Conservation (phyloP, 2,113 vertebrate species). For the Oceanodroma tethys region DNA sequence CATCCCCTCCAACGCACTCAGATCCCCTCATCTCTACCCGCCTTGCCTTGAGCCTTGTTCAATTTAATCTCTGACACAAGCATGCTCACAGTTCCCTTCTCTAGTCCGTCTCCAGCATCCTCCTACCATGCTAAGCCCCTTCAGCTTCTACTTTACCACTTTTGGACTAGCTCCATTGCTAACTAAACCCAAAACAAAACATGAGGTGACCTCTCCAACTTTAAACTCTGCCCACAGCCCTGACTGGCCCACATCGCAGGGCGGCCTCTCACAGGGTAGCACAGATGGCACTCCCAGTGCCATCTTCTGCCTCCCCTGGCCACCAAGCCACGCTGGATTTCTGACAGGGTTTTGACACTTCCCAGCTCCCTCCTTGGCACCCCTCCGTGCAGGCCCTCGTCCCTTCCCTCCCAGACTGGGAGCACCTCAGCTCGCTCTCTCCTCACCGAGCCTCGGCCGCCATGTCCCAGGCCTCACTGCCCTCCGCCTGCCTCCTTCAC, state of each 20-base stretch:
- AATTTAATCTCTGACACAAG: not conserved
- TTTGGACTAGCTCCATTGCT: not conserved
- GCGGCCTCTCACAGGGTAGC: not conserved
- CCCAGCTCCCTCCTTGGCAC: not conserved
- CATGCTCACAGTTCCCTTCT: accelerated
- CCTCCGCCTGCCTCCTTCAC: not conserved
- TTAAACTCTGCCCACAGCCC: not conserved
- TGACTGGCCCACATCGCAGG: accelerated
- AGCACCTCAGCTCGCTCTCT: not conserved
- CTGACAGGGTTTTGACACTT: not conserved
- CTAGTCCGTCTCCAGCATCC: accelerated
- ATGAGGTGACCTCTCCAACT: not conserved
- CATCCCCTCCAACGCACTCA: not conserved
- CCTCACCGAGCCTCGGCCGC: not conserved
- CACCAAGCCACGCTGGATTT: not conserved
- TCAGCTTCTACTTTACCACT: not conserved
- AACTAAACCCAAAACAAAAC: not conserved
- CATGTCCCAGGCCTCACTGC: not conserved
- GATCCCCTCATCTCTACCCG: not conserved
- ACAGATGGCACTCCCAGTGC: not conserved
- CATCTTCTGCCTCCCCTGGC: not conserved
- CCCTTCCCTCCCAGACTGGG: not conserved
- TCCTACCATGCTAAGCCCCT: not conserved
- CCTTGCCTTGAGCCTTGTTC: not conserved
- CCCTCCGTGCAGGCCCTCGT: not conserved